phyloP scores from a whole-genome alignment of 1,140 invertebrate species.

The Polyergus mexicanus region DNA sequence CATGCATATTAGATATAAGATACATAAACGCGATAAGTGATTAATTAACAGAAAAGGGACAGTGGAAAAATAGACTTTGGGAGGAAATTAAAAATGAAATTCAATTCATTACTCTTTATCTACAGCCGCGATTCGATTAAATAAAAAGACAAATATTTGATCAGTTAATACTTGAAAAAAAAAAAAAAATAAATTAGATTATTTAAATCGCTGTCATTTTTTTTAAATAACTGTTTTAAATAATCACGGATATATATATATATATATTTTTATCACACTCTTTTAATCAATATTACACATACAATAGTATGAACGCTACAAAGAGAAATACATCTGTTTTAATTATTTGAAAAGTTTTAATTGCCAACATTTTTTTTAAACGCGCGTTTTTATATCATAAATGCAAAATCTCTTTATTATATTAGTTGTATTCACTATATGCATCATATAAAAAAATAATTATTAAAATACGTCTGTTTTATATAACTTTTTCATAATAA shows the following conservation, averaged over 20 bases:
- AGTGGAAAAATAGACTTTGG: background rate
- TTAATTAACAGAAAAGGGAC: background rate
- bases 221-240: background rate
- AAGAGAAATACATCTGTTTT: background rate
- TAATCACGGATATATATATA: background rate
- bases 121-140: background rate
- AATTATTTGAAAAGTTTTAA: background rate
- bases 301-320: background rate
- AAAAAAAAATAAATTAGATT: background rate
- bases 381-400: background rate
- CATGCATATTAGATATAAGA: background rate
- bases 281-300: background rate
- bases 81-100: background rate
- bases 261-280: background rate
- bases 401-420: background rate
- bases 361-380: background rate
- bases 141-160: slow-evolving; percentile 18
- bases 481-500: background rate
- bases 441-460: background rate
- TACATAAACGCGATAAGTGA: background rate
- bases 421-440: background rate
- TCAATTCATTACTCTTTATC: background rate
- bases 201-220: background rate
- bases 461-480: background rate
- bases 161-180: background rate